Base-by-base conservation (phyloP, 2,888 invertebrate species). In the Archips crataeganus region DNA sequence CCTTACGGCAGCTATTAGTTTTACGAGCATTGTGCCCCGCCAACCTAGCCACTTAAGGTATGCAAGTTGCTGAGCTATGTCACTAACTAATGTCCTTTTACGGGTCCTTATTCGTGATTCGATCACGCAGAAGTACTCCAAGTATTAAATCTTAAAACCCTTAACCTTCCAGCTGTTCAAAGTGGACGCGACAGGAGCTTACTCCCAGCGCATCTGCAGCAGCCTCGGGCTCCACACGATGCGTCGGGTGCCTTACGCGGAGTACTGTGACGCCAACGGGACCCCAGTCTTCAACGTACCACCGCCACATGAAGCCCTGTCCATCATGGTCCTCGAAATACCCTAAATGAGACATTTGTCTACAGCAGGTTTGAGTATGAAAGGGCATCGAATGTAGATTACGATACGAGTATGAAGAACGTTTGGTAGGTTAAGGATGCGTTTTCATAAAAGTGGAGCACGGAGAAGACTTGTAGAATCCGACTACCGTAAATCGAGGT, bases 161-260 rank as follows among this genome's bases (percentile, higher is more conserved):
- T 75, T 78, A 76, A 74, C 60, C 69, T 95, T 95, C 59, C 92
- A 97, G 97, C 84, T 98, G 36, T 95, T 98, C 81, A 98, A 97
- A 90, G 97, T 96, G 23, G 98, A 98, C 84, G 97, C 98, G 0
- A 98, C 98, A 0, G 97, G 98, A 32, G 95, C 96, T 2, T 98
- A 95, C 83, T 98, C 98, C 0, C 97, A 98, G 83, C 96, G 96
- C 80, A 96, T 97, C 71, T 96, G 96, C 75, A 95, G 95, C 80
- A 96, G 96, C 42, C 93, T 96, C 61, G 97, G 97, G 0, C 96
- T 97, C 82, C 91, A 95, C 65, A 94, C 95, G 0, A 93, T 96
- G 47, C 95, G 95, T 66, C 96, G 96, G 77, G 95, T 97, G 23
- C 93, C 93, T 60, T 98, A 98, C 85, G 93, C 94, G n/a, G 97